phyloP scores from a whole-genome alignment of 1,140 invertebrate species.

The Rhopalosiphum maidis region DNA sequence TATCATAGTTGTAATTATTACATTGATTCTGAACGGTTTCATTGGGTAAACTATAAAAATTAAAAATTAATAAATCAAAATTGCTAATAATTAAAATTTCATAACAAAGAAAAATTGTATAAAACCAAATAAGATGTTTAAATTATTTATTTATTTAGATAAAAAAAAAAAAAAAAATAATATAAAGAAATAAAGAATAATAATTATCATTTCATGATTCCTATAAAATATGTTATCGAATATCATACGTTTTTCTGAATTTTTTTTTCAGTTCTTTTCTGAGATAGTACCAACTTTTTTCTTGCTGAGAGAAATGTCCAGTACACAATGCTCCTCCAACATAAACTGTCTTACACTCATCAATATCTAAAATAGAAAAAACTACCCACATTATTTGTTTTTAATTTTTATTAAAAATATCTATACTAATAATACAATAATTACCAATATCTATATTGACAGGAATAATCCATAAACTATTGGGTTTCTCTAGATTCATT shows the following conservation, averaged over 20 bases:
- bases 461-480: slow-evolving; percentile 54
- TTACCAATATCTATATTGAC: slow-evolving; percentile 34
- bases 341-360: slow-evolving; percentile 18
- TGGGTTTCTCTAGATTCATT: slow-evolving; percentile 43
- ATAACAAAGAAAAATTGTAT: neutral
- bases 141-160: neutral
- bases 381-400: neutral
- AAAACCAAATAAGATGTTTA: neutral
- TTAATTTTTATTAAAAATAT: neutral
- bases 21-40: neutral
- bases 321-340: slow-evolving; percentile 28
- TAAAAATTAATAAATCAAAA: neutral
- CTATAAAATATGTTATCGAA: neutral
- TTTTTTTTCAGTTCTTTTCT: slow-evolving; percentile 49
- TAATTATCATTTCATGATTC: neutral
- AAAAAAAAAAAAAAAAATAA: neutral
- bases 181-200: neutral
- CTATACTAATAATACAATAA: neutral
- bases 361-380: neutral
- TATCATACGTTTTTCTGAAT: slow-evolving; percentile 30
- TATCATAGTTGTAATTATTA: slow-evolving; percentile 37
- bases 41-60: neutral
- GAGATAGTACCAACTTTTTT: slow-evolving; percentile 30
- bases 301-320: slow-evolving; percentile 43
- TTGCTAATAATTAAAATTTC: neutral